These are phyloP conservation scores for Mohoua ochrocephala DNA, from an alignment of 2,113 vertebrate genomes.

Conservation along the genomic window DNA sequence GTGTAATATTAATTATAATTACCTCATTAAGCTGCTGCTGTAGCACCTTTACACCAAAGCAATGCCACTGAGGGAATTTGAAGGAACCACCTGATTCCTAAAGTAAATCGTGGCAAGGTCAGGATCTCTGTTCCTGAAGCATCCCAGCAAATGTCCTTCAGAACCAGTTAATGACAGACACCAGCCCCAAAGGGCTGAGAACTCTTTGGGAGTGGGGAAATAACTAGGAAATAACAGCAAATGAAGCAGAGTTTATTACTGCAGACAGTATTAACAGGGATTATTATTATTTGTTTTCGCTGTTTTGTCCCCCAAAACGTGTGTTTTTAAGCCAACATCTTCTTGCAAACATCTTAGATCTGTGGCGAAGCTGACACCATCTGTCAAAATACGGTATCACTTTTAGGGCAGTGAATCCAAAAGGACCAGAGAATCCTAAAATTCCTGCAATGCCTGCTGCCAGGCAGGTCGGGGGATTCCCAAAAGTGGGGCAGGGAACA, in stretches of 20 bases:
- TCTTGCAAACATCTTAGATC: neutral
- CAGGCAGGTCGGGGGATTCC: neutral
- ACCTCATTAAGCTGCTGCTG: slow-evolving; percentile 1
- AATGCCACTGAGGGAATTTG: neutral
- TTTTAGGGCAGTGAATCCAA: neutral
- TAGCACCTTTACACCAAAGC: neutral
- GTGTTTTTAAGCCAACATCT: neutral
- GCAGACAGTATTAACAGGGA: too few species aligned
- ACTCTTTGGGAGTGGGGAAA: neutral
- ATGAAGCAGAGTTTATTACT: neutral
- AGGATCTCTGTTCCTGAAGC: neutral
- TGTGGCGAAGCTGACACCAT: neutral
- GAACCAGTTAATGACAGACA: neutral
- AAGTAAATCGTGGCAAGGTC: neutral
- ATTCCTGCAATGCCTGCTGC: neutral
- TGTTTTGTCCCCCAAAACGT: neutral
- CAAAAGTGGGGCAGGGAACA: neutral
- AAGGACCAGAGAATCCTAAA: neutral
- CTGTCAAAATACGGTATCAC: neutral
- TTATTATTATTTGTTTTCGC: neutral
- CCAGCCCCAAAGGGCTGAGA: neutral
- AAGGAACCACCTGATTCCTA: neutral
- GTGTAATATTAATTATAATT: slow-evolving; percentile 13
- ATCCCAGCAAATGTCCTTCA: neutral
- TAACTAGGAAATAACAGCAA: neutral